Percentiles rank a stretch among this genome's conserved stretches.
phyloP scores from a whole-genome alignment of 2,888 invertebrate species.

The Orchesella flavescens region DNA sequence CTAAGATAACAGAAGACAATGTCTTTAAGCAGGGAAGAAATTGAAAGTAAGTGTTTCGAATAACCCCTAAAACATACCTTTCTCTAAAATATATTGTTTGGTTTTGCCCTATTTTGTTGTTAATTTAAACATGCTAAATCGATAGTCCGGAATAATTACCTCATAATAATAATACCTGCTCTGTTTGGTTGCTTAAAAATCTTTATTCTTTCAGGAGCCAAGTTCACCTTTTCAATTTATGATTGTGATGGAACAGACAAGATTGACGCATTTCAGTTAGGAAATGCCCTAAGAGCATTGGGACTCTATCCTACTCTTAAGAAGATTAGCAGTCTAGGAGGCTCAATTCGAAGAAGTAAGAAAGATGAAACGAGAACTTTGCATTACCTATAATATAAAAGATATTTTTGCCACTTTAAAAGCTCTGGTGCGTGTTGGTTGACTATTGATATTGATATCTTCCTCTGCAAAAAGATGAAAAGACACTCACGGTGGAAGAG shows the following conservation, averaged over 20 bases:
- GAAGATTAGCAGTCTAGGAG: conserved; percentile 93
- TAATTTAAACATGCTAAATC: too few relatives aligned
- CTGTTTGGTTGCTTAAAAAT: too few relatives aligned
- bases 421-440: too few relatives aligned
- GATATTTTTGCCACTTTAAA: too few relatives aligned
- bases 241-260: conserved; percentile 91
- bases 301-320: conserved; percentile 96
- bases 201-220: conserved; percentile 79
- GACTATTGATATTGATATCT: too few relatives aligned
- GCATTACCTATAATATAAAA: too few relatives aligned
- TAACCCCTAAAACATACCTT: too few relatives aligned
- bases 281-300: conserved; percentile 94
- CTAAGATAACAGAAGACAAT: conserved; percentile 1
- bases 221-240: conserved; percentile 95
- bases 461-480: conserved; percentile 30
- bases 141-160: too few relatives aligned
- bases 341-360: conserved; percentile 93
- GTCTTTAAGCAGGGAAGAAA: conserved; percentile 44
- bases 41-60: conserved; percentile 36
- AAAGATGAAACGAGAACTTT: conserved; percentile 61
- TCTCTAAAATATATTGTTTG: too few relatives aligned
- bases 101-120: too few relatives aligned
- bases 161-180: too few relatives aligned
- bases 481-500: conserved; percentile 77
- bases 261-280: conserved; percentile 93